Conservation (phyloP, 2,797 vertebrate genomes). For the Percopsis omiscomaycus region DNA sequence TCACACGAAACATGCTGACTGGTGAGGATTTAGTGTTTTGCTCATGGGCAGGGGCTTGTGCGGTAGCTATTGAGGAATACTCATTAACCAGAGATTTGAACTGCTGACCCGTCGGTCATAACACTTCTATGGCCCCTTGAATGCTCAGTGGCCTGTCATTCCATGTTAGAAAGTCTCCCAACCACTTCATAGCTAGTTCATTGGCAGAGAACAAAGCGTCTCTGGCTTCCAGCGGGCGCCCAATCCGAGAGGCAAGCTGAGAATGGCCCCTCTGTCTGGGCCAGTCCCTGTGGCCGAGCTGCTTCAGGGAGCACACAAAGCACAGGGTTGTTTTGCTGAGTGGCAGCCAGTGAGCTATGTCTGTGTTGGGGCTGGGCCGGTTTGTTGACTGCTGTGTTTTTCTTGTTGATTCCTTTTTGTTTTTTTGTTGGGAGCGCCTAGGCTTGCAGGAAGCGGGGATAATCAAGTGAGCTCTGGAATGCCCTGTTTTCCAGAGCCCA, state of each 20-base stretch:
- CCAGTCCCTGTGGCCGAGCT: constrained; percentile 16
- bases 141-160: neutral
- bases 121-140: neutral
- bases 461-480: constrained; percentile 74
- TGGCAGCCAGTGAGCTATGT: constrained; percentile 14
- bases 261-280: constrained; percentile 7
- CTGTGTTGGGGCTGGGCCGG: constrained; percentile 26
- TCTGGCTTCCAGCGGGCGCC: constrained; percentile 11
- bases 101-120: neutral
- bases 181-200: constrained; percentile 4
- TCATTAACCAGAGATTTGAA: too few species aligned
- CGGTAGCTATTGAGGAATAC: too few species aligned
- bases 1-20: too few species aligned
- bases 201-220: constrained; percentile 8
- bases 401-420: constrained; percentile 73
- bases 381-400: constrained; percentile 67
- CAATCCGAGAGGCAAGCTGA: constrained; percentile 20
- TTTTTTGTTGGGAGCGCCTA: constrained; percentile 60
- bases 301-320: constrained; percentile 13
- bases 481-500: constrained; percentile 66
- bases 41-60: too few species aligned
- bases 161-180: constrained; percentile 3
- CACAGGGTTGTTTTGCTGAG: constrained; percentile 7
- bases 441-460: constrained; percentile 71
- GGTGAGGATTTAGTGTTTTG: neutral